Evolutionary conservation across 1,140 invertebrate species (phyloP), one percentile per base, ranked within the genome.

Genomic region (Atta texana): DNA sequence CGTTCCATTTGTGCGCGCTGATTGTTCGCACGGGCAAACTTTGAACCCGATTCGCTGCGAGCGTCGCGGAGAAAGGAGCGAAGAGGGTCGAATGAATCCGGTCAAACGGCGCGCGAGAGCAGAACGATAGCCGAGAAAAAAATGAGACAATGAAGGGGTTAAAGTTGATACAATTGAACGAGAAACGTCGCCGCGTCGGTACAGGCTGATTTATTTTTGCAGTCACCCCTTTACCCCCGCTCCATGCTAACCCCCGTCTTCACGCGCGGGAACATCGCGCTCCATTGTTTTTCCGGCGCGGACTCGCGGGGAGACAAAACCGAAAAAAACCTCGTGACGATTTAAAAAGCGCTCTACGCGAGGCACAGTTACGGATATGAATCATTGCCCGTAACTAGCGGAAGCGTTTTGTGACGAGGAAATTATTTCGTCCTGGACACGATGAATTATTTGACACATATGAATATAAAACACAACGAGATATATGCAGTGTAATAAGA

Each of bases 141-240:
- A 87, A 68, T 86, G 87, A 92, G 84, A 92, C 92, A 93, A 91
- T 91, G 87, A 92, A 90, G 88, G 90, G 91, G 87, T 91, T 92
- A 92, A 91, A 89, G 88, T 91, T 90, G 90, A 92, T 91, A 92
- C 88, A 92, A 92, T 92, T 90, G 92, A 91, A 85, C 90, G 86
- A 91, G 90, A 90, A 91, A 90, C 90, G 90, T 59, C 76, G 84
- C 85, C 88, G 69, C 55, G 55, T 51, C 68, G 88, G 86, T 92
- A 85, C 86, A 91, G 87, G 88, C 85, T 92, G 91, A 92, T 92
- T 92, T 92, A 92, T 92, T 92, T 92, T 91, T 71, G 63, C 88
- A 86, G 87, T 76, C 82, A 91, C 64, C 61, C 86, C 72, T 66
- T 87, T 53, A 55, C 51, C 49, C 28, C 69, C 12, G 34, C 14